Evolutionary conservation across 2,888 invertebrate genomes (phyloP).

Genomic region (Andrena bicolor): DNA sequence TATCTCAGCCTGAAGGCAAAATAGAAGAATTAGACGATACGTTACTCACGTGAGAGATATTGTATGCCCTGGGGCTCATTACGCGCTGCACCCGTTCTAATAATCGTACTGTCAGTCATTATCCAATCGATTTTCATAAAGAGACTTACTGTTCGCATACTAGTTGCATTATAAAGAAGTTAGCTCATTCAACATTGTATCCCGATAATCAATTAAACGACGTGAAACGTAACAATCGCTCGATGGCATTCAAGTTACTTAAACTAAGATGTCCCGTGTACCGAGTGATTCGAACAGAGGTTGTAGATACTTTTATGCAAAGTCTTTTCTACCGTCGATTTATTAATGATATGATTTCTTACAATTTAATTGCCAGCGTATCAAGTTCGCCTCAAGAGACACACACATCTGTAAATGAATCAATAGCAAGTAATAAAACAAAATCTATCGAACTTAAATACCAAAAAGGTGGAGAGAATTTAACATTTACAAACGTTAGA

Average conservation of each 20-base stretch:
- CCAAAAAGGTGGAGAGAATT: constrained; percentile 18
- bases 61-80: constrained; percentile 72
- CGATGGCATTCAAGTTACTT: constrained; percentile 65
- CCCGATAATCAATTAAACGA: constrained; percentile 71
- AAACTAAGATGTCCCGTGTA: constrained; percentile 61
- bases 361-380: constrained; percentile 26
- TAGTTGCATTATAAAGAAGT: constrained; percentile 63
- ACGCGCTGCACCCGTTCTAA: constrained; percentile 65
- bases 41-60: constrained; percentile 90
- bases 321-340: constrained; percentile 43
- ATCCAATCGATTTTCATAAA: constrained; percentile 64
- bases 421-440: constrained; percentile 27
- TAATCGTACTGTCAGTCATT: constrained; percentile 60
- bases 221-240: constrained; percentile 61
- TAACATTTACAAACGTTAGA: constrained; percentile 17
- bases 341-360: constrained; percentile 36
- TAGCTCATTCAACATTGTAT: constrained; percentile 70
- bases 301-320: constrained; percentile 52
- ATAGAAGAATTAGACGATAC: constrained; percentile 98
- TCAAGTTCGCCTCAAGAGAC: constrained; percentile 5
- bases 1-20: constrained; percentile 92
- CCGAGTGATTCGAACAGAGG: constrained; percentile 46
- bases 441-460: constrained; percentile 20
- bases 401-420: constrained; percentile 32
- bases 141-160: constrained; percentile 60